Evolutionary conservation across 1,140 invertebrate genomes (phyloP).

Genomic region (Parapsyche elsis): DNA sequence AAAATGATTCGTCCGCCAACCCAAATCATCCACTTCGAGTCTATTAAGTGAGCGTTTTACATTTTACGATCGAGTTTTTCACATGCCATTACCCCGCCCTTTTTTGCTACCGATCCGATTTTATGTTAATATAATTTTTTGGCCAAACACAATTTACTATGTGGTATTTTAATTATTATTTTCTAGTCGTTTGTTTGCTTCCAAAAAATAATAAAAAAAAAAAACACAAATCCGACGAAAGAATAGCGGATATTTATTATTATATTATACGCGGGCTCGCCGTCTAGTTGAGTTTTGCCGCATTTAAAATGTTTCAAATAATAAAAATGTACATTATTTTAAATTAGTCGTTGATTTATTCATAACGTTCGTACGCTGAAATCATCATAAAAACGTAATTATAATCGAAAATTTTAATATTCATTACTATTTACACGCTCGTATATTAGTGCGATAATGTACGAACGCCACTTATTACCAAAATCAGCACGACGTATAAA

Average conservation of each 20-base stretch:
- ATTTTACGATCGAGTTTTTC: slow-evolving; percentile 37
- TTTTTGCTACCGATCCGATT: slow-evolving; percentile 54
- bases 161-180: slow-evolving; percentile 52
- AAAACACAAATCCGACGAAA: not conserved
- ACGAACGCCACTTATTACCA: too few species aligned
- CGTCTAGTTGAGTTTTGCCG: not conserved
- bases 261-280: not conserved
- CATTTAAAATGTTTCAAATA: not conserved
- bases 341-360: too few species aligned
- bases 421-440: too few species aligned
- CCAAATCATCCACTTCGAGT: not conserved
- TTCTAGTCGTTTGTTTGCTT: slow-evolving; percentile 3
- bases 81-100: slow-evolving; percentile 53
- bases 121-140: slow-evolving; percentile 54
- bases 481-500: too few species aligned
- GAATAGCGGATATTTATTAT: slow-evolving; percentile 7
- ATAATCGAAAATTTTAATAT: too few species aligned
- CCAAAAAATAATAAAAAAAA: not conserved
- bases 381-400: too few species aligned
- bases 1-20: not conserved
- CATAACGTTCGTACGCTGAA: too few species aligned
- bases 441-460: too few species aligned
- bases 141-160: slow-evolving; percentile 52
- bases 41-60: slow-evolving; percentile 22
- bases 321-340: too few species aligned